Conservation (phyloP, 2,797 vertebrate genomes). For the Platalea minor region DNA sequence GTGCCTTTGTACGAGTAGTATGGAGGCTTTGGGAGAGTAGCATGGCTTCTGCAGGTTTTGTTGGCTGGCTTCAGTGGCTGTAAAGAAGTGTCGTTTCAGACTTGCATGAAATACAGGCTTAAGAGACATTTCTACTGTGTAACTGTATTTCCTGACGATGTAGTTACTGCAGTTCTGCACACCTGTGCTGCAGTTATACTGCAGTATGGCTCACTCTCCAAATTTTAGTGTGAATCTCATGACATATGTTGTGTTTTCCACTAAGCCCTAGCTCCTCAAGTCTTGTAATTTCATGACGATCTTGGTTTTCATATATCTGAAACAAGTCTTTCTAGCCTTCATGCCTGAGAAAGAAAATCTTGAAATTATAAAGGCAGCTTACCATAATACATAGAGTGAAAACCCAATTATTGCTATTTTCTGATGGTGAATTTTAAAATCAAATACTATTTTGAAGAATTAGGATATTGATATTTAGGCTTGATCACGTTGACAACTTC, state of each 20-base stretch:
- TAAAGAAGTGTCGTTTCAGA: neutral
- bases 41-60: neutral
- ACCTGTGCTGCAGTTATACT: neutral
- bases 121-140: neutral
- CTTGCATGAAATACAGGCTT: neutral
- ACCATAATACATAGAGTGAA: rapidly evolving
- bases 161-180: neutral
- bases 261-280: neutral
- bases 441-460: neutral
- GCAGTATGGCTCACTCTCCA: neutral
- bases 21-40: neutral
- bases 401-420: neutral
- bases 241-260: neutral
- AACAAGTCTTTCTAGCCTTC: neutral
- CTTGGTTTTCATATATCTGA: neutral
- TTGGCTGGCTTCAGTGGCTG: neutral
- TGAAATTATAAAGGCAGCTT: neutral
- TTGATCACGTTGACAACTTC: neutral
- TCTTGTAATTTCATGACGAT: neutral
- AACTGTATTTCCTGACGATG: neutral
- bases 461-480: neutral
- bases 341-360: neutral
- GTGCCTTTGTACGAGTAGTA: neutral
- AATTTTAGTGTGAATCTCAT: neutral
- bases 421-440: neutral